Base-by-base conservation (phyloP, 2,113 vertebrate species). In the Crotalus horridus region DNA sequence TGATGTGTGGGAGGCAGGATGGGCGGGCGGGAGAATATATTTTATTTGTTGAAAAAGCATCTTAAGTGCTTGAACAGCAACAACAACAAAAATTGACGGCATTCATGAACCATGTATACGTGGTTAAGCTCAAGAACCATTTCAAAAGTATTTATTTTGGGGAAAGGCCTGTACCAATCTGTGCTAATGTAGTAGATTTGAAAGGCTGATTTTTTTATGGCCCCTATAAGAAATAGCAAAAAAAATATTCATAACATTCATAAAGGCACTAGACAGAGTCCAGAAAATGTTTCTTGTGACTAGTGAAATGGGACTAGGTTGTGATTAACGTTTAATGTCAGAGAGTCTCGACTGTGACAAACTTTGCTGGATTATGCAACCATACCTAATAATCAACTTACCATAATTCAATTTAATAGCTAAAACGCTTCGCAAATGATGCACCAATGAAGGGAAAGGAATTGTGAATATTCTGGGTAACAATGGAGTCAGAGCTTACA, bases 11-110 rank as follows among this genome's bases (percentile, higher is more conserved):
- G 15, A 39, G n/a, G 39, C 17, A 39, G 17, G 33, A 81, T 81
- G 33, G 21, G 2, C 39, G 69, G n/a, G 15, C 2, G 69, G 33
- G 69, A 6, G 33, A 81, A 33, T 81, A 69, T 0, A 92, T 94
- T 95, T 94, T 94, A 93, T 93, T 94, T 94, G 91, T 90, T 93
- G 94, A 95, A 39, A 94, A 95, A 93, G 90, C 69, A 95, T 90
- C 87, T 51, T 59, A 95, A 96, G 94, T 93, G 10, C 43, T 59
- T 87, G 23, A 86, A 87, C 92, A 39, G 2, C 39, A 93, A 94
- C 94, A 95, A 94, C 46, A 46, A 4, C 3, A 33, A 69, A 33
- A 15, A 0, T 6, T n/a, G 90, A 91, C 69, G 93, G 33, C 88
- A 94, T 93, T 95, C 94, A 93, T 93, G 85, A 92, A 51, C 48